phyloP scores from a whole-genome alignment of 2,888 invertebrate genomes.

The Scelioninae gen. 1 region DNA sequence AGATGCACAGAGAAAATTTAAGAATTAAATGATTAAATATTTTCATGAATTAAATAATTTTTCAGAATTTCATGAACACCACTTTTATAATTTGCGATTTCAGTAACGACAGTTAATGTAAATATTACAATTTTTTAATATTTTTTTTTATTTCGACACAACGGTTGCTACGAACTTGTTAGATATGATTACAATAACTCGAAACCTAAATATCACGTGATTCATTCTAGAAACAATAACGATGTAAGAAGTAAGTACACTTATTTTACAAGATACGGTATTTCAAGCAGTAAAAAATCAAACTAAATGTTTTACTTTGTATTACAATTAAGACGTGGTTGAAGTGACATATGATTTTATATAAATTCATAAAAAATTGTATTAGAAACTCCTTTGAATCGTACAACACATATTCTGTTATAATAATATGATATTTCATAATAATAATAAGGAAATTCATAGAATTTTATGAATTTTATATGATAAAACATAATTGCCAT shows the following conservation, averaged over 20 bases:
- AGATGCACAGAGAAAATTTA: too few relatives aligned
- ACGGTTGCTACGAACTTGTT: constrained; percentile 7
- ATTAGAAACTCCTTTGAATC: too few relatives aligned
- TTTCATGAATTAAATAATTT: too few relatives aligned
- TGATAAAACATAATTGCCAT: too few relatives aligned
- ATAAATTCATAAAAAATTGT: too few relatives aligned
- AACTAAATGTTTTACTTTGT: neutral
- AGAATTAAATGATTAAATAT: too few relatives aligned
- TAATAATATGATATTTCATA: too few relatives aligned
- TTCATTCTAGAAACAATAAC: constrained; percentile 16
- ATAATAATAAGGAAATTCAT: too few relatives aligned
- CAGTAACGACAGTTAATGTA: constrained; percentile 1
- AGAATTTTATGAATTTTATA: too few relatives aligned
- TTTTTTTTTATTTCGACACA: neutral
- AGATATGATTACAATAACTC: constrained; percentile 9
- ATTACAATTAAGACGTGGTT: neutral
- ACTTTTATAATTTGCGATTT: constrained; percentile 2
- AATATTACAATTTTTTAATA: constrained; percentile 6
- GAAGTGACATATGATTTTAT: too few relatives aligned
- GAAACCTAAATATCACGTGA: constrained; percentile 26
- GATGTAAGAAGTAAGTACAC: constrained; percentile 20
- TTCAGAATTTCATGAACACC: too few relatives aligned
- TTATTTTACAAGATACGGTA: constrained; percentile 7
- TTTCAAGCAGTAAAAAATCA: constrained; percentile 5
- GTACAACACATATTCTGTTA: too few relatives aligned